A percentile compares a stretch with the other conserved stretches of the same genome.
phyloP scores from a whole-genome alignment of 2,797 vertebrate species.

The Siniperca obscura region DNA sequence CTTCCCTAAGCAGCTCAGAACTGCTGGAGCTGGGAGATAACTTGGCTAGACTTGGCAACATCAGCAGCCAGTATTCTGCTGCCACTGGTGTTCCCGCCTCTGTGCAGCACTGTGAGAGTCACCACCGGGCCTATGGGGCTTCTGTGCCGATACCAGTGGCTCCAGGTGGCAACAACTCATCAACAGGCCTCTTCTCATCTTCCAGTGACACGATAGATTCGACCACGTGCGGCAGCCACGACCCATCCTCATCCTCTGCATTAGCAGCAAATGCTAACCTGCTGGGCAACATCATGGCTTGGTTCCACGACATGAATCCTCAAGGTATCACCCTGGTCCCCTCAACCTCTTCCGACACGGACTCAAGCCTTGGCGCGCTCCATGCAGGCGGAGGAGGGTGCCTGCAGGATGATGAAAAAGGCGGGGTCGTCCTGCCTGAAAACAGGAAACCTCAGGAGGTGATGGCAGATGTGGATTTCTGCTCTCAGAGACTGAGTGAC shows the following conservation, averaged over 20 bases:
- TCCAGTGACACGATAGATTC: slow-evolving; percentile 87
- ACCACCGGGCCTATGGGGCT: slow-evolving; percentile 84
- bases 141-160: slow-evolving; percentile 66
- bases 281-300: slow-evolving; percentile 99
- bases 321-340: slow-evolving; percentile 95
- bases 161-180: slow-evolving; percentile 73
- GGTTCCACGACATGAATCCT: slow-evolving; percentile 99
- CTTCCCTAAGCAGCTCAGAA: slow-evolving; percentile 94
- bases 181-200: slow-evolving; percentile 85
- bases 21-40: slow-evolving; percentile 93
- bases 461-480: slow-evolving; percentile 77
- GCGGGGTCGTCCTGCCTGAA: slow-evolving; percentile 20
- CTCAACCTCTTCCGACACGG: slow-evolving; percentile 84
- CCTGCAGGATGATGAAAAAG: slow-evolving; percentile 52
- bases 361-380: slow-evolving; percentile 75
- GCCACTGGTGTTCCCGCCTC: slow-evolving; percentile 32
- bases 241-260: slow-evolving; percentile 78
- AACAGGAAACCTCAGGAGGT: slow-evolving; percentile 81
- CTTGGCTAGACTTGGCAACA: slow-evolving; percentile 86
- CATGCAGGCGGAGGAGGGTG: slow-evolving; percentile 24
- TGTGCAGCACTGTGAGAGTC: slow-evolving; percentile 78
- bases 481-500: slow-evolving; percentile 75
- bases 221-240: slow-evolving; percentile 80
- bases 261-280: slow-evolving; percentile 90
- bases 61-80: slow-evolving; percentile 71